Evolutionary conservation across 2,113 vertebrate genomes (phyloP).

Genomic region (Python bivittatus): DNA sequence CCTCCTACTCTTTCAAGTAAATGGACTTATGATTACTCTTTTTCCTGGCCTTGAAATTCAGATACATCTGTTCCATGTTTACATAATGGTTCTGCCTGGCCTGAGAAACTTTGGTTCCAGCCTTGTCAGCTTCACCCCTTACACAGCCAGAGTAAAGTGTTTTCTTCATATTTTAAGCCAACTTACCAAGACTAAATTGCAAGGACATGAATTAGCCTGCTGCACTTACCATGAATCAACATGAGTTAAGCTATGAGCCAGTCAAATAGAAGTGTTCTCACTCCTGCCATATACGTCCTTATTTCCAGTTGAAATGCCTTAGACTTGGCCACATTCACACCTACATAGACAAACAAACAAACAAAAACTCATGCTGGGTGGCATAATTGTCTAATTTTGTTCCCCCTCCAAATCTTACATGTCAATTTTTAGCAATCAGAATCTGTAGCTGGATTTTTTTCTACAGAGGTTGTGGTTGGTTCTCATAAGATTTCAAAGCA

Average conservation of each 20-base stretch:
- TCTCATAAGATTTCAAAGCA: constrained; percentile 40
- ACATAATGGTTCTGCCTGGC: not conserved
- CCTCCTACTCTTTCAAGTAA: not conserved
- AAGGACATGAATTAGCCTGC: constrained; percentile 39
- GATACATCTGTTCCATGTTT: not conserved
- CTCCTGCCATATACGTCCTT: constrained; percentile 37
- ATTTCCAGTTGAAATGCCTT: constrained; percentile 39
- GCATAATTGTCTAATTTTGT: constrained; percentile 32
- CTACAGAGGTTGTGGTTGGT: constrained; percentile 43
- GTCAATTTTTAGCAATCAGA: constrained; percentile 44
- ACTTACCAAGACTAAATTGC: constrained; percentile 3
- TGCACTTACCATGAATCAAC: constrained; percentile 39
- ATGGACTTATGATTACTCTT: not conserved
- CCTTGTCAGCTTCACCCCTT: not conserved
- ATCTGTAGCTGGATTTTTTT: constrained; percentile 39
- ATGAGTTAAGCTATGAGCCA: constrained; percentile 36
- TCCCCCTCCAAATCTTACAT: constrained; percentile 28
- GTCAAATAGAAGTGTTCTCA: constrained; percentile 36
- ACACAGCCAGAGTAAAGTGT: not conserved
- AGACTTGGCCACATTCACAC: constrained; percentile 35
- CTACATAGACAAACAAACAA: not conserved
- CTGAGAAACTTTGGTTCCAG: not conserved
- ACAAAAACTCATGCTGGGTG: constrained; percentile 55
- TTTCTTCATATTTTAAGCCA: constrained; percentile 4
- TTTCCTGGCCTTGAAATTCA: not conserved